A percentile compares a stretch with the other conserved stretches of the same genome.
phyloP scores from a whole-genome alignment of 1,140 invertebrate genomes.

The Pseudachorutes palmiensis region DNA sequence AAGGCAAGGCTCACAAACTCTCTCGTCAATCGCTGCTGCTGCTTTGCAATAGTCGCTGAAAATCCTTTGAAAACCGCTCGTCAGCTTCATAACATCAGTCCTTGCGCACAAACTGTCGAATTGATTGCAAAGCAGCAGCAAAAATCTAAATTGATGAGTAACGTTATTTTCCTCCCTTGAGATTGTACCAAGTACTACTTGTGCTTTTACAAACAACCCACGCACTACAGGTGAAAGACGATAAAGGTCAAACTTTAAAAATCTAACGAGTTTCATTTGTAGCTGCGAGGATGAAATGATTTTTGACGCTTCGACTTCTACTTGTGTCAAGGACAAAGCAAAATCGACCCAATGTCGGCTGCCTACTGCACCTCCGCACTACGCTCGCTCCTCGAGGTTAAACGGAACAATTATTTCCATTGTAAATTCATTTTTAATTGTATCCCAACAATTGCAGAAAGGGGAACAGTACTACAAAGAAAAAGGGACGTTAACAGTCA shows the following conservation, averaged over 20 bases:
- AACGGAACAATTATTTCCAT: too few species aligned
- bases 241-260: too few species aligned
- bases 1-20: conserved; percentile 6
- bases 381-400: neutral
- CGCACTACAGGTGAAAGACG: too few species aligned
- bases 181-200: conserved; percentile 35
- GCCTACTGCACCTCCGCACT: neutral
- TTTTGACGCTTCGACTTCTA: neutral
- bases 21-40: neutral
- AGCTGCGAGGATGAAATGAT: neutral
- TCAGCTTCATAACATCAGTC: neutral
- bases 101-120: neutral
- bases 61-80: neutral
- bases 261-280: too few species aligned
- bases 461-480: too few species aligned
- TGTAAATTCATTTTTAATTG: too few species aligned
- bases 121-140: too few species aligned
- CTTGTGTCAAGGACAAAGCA: neutral
- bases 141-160: too few species aligned
- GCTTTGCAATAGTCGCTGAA: neutral
- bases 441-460: too few species aligned
- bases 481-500: too few species aligned
- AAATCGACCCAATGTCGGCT: neutral
- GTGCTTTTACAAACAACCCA: conserved; percentile 27
- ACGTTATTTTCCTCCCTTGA: neutral